A percentile compares a stretch with the other conserved stretches of the same genome.
These are phyloP conservation scores for Brachionus sp. DNA, from an alignment of 1,140 invertebrate genomes.

Conservation along the genomic window DNA sequence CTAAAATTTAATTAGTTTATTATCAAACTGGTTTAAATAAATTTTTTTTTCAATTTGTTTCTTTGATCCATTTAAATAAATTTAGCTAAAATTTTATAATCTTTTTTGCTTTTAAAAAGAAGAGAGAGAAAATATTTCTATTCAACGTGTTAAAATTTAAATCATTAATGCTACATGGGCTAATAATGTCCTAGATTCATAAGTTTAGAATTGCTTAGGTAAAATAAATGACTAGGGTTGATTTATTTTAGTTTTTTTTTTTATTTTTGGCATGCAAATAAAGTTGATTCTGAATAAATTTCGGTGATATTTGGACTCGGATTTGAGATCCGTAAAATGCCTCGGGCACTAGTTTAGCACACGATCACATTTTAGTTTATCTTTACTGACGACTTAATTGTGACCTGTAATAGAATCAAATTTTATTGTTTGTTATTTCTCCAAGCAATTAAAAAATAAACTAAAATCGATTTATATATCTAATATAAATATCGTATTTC, in stretches of 20 bases:
- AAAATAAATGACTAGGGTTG: conserved; percentile 2
- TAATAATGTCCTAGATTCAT: conserved; percentile 33
- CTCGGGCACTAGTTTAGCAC: not conserved
- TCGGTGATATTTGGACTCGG: not conserved
- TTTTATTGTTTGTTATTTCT: not conserved
- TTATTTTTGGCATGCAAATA: not conserved
- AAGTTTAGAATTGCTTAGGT: conserved; percentile 32
- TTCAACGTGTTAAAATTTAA: conserved; percentile 12
- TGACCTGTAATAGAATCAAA: not conserved
- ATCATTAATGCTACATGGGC: not conserved
- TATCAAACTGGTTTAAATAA: not conserved
- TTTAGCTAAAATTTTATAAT: not conserved
- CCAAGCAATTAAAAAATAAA: not conserved
- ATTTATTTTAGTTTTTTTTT: not conserved
- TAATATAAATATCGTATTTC: not conserved
- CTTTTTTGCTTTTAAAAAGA: not conserved
- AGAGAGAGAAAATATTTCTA: not conserved
- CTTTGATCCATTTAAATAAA: not conserved
- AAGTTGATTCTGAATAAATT: not conserved
- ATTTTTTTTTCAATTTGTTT: not conserved
- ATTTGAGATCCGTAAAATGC: not conserved
- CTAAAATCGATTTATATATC: not conserved
- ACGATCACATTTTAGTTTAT: not conserved
- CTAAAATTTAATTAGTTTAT: not conserved
- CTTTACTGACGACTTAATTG: not conserved